phyloP scores from a whole-genome alignment of 64 coral and sea anemone genomes.

The Montipora sp. region DNA sequence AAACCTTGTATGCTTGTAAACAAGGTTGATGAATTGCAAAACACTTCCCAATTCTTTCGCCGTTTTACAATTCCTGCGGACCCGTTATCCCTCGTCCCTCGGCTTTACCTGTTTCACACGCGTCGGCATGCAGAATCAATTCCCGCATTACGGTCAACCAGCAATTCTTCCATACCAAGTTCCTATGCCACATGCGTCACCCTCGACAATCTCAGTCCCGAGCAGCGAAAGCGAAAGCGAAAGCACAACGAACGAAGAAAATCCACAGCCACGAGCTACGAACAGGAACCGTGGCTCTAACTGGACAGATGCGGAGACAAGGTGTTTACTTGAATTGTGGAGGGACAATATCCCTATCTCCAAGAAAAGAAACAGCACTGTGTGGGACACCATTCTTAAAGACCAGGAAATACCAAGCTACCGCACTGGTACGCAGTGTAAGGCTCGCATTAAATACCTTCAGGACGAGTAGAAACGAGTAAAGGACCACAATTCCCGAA shows the following conservation, averaged over 20 bases:
- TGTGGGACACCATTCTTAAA: conserved; percentile 27
- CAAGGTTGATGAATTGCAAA: conserved; percentile 40
- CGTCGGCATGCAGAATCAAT: conserved; percentile 4
- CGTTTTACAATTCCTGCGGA: conserved; percentile 4
- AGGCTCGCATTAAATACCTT: conserved; percentile 27
- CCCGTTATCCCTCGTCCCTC: conserved; percentile 2
- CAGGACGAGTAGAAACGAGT: conserved; percentile 66
- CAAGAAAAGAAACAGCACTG: conserved; percentile 57
- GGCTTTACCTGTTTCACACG: conserved; percentile 8
- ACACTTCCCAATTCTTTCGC: conserved; percentile 34
- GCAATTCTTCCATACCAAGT: conserved; percentile 28
- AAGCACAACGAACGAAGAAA: conserved; percentile 36
- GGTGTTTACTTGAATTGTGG: conserved; percentile 59
- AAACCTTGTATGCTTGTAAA: conserved; percentile 1
- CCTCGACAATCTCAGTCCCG: conserved; percentile 14
- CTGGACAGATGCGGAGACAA: conserved; percentile 54
- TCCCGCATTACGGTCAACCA: conserved; percentile 6
- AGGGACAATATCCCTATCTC: conserved; percentile 48
- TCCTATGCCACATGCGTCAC: conserved; percentile 11
- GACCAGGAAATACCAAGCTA: conserved; percentile 30
- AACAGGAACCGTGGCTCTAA: conserved; percentile 32
- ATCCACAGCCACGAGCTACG: conserved; percentile 37
- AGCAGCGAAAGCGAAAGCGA: conserved; percentile 14
- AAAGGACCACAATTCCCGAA: conserved; percentile 26
- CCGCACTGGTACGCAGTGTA: conserved; percentile 62